Conservation (phyloP, 2,113 vertebrate genomes). For the Daboia siamensis region DNA sequence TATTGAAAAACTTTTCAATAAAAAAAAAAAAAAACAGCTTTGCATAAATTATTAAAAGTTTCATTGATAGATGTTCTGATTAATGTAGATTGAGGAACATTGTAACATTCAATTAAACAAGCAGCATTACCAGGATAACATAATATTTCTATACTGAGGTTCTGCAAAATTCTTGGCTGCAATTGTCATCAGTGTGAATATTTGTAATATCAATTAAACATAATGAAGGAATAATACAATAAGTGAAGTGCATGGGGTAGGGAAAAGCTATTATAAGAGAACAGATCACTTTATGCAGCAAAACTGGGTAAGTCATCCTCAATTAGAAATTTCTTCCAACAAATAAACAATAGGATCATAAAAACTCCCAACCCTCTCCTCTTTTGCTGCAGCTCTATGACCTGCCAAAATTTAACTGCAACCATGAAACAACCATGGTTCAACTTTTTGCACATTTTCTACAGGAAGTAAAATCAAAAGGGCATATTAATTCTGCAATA, state of each 20-base stretch:
- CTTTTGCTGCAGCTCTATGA: too few species aligned
- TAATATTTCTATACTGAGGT: not conserved
- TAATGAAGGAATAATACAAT: not conserved
- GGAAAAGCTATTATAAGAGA: not conserved
- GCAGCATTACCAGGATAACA: not conserved
- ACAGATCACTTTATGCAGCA: not conserved
- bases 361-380: too few species aligned
- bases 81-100: not conserved
- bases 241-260: not conserved
- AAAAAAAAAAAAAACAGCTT: not conserved
- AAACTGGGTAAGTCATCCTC: not conserved
- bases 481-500: too few species aligned
- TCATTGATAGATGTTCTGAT: not conserved
- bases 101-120: not conserved
- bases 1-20: too few species aligned
- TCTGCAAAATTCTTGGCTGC: not conserved
- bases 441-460: too few species aligned
- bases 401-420: too few species aligned
- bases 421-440: too few species aligned
- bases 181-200: not conserved
- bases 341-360: too few species aligned
- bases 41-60: not conserved
- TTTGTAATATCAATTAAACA: not conserved
- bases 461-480: too few species aligned
- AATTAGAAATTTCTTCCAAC: too few species aligned